A percentile compares a stretch with the other conserved stretches of the same genome.
These are phyloP conservation scores for Heterochromis multidens DNA, from an alignment of 2,113 vertebrate species.

Conservation along the genomic window DNA sequence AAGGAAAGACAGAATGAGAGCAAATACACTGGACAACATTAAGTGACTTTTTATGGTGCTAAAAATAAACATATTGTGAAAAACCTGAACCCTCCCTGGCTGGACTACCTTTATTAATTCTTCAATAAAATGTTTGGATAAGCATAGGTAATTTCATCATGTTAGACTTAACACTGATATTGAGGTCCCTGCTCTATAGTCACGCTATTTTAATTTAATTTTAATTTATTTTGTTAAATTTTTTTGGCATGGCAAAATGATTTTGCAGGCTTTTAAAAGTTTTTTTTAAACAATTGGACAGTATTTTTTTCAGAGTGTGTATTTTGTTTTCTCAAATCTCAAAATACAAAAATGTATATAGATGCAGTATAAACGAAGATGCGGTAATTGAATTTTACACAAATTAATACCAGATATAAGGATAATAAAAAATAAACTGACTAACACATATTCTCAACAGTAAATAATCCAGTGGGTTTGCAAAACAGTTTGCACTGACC, in stretches of 20 bases:
- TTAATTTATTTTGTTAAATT: not conserved
- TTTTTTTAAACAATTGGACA: not conserved
- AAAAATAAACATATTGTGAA: constrained; percentile 76
- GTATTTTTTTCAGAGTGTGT: not conserved
- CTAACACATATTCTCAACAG: not conserved
- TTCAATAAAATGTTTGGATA: not conserved
- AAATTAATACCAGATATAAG: not conserved
- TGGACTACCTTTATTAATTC: constrained; percentile 33
- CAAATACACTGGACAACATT: constrained; percentile 57
- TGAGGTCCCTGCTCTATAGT: not conserved
- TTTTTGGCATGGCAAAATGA: not conserved
- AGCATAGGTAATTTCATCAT: not conserved
- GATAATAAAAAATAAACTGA: not conserved
- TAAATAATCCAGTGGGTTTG: not conserved
- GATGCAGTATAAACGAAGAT: not conserved
- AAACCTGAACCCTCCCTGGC: constrained; percentile 45
- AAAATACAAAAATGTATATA: not conserved
- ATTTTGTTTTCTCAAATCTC: not conserved
- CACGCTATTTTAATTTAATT: not conserved
- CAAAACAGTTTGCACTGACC: not conserved
- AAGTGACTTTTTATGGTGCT: constrained; percentile 78
- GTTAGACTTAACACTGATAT: not conserved
- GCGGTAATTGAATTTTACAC: not conserved
- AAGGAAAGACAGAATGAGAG: constrained; percentile 61
- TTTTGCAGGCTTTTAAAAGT: not conserved